A percentile compares a stretch with the other conserved stretches of the same genome.
phyloP scores from a whole-genome alignment of 2,888 invertebrate species.

The Pollenia griseotomentosa region DNA sequence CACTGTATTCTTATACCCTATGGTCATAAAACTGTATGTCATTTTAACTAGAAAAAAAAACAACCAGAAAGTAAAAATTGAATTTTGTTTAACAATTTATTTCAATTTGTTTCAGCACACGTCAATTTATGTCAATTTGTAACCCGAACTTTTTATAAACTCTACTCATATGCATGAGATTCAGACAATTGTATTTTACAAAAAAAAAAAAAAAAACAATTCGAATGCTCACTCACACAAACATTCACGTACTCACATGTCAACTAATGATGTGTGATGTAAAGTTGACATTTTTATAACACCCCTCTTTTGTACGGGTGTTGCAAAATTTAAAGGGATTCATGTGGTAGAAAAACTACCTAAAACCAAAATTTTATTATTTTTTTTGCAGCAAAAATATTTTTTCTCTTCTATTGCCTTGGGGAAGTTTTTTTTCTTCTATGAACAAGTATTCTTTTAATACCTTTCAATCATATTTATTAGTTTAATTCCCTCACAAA shows the following conservation, averaged over 20 bases:
- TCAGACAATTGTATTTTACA: conserved; percentile 37
- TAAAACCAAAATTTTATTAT: background rate
- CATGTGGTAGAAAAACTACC: too few species aligned
- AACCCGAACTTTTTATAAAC: conserved; percentile 70
- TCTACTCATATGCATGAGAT: background rate
- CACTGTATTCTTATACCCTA: conserved; percentile 62
- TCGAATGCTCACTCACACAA: conserved; percentile 6
- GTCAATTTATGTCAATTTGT: conserved; percentile 74
- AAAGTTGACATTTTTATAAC: conserved; percentile 72
- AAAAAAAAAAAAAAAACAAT: background rate
- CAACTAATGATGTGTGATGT: conserved; percentile 73
- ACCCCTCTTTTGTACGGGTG: conserved; percentile 46
- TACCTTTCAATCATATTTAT: conserved; percentile 62
- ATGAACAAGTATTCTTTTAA: conserved; percentile 41
- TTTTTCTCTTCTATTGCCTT: conserved; percentile 39
- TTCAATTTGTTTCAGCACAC: conserved; percentile 72
- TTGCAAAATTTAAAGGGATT: conserved; percentile 32
- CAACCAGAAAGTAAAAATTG: conserved; percentile 51
- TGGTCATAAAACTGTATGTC: conserved; percentile 63
- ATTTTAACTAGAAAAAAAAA: conserved; percentile 3
- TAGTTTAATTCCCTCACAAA: conserved; percentile 44
- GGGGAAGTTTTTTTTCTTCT: conserved; percentile 43
- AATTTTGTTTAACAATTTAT: conserved; percentile 71
- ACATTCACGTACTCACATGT: conserved; percentile 38
- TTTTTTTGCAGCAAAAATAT: background rate